Evolutionary conservation across 2,797 vertebrate genomes (phyloP).

Genomic region (Mastacembelus armatus): DNA sequence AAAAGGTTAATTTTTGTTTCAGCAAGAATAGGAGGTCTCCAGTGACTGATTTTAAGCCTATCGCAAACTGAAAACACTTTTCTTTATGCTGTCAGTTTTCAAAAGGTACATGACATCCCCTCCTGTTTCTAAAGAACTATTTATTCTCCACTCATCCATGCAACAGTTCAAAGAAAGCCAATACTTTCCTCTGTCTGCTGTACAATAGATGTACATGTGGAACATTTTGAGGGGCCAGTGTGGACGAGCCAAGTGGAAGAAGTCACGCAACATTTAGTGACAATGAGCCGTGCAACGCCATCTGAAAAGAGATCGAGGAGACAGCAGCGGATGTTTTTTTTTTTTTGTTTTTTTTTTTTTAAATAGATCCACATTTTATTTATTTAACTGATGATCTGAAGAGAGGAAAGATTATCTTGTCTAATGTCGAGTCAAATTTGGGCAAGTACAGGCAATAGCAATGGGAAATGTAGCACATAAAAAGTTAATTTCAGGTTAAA

Average conservation of each 20-base stretch:
- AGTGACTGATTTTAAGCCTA: constrained; percentile 35
- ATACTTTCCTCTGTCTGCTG: constrained; percentile 35
- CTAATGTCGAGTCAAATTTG: background rate
- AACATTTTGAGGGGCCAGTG: constrained; percentile 46
- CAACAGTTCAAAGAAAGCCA: constrained; percentile 40
- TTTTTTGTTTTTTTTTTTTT: background rate
- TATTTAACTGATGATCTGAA: background rate
- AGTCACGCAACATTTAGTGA: constrained; percentile 72
- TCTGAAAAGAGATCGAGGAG: constrained; percentile 23
- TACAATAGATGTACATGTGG: constrained; percentile 54
- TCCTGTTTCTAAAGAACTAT: constrained; percentile 55
- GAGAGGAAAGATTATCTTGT: constrained; percentile 10
- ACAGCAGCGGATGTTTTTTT: background rate
- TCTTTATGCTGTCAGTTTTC: constrained; percentile 51
- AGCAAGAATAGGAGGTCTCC: constrained; percentile 1
- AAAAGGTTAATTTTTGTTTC: constrained; percentile 14
- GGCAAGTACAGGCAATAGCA: constrained; percentile 11
- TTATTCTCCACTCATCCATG: constrained; percentile 49
- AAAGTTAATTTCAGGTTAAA: constrained; percentile 10
- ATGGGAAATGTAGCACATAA: background rate
- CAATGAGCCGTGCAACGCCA: constrained; percentile 58
- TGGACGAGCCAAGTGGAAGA: constrained; percentile 51
- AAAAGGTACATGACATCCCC: constrained; percentile 51
- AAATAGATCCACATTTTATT: background rate
- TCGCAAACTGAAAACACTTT: constrained; percentile 12